A percentile compares a stretch with the other conserved stretches of the same genome.
phyloP scores from a whole-genome alignment of 2,888 invertebrate species.

The Piscicola geometra region DNA sequence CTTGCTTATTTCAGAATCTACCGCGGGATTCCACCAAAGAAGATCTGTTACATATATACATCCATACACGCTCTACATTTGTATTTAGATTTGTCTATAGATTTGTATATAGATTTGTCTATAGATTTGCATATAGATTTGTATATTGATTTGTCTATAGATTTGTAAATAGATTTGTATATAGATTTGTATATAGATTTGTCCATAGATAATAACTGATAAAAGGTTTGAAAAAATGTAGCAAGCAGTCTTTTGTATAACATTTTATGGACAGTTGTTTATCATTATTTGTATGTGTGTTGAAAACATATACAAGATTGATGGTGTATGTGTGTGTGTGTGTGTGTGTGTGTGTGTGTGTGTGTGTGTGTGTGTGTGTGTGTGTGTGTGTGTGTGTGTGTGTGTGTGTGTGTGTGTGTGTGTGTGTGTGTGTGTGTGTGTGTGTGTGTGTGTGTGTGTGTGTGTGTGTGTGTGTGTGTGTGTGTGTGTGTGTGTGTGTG shows the following conservation, averaged over 20 bases:
- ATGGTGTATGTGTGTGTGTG: constrained; percentile 2
- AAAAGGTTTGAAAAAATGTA: neutral
- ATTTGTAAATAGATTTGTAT: neutral
- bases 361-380: constrained; percentile 34
- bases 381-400: constrained; percentile 33
- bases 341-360: constrained; percentile 32
- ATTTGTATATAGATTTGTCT: too few relatives aligned
- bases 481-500: neutral
- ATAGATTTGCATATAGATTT: too few relatives aligned
- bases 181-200: neutral
- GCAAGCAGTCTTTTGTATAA: neutral
- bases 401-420: constrained; percentile 28
- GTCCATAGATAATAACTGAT: neutral
- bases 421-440: constrained; percentile 11
- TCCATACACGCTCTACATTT: too few relatives aligned
- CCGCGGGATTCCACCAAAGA: too few relatives aligned
- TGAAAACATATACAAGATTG: neutral
- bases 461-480: constrained; percentile 21
- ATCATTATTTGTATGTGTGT: neutral
- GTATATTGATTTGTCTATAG: too few relatives aligned
- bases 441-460: constrained; percentile 17
- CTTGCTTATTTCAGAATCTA: too few relatives aligned
- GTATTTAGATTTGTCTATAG: too few relatives aligned
- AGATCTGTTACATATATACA: too few relatives aligned
- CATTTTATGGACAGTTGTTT: neutral